phyloP scores from a whole-genome alignment of 2,113 vertebrate genomes.

The Oreochromis spilurus region DNA sequence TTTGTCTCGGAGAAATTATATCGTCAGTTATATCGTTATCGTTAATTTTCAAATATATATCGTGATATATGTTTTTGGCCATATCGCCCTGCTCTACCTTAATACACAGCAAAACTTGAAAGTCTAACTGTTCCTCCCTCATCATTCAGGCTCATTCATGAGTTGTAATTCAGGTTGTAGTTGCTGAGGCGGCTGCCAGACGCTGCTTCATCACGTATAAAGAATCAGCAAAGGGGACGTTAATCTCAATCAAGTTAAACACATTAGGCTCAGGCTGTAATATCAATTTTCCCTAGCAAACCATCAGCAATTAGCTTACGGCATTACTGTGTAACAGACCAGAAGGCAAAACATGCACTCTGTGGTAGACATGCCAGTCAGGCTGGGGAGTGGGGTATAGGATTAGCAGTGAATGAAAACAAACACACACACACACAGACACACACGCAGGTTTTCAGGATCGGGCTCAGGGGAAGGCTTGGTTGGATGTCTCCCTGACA shows the following conservation, averaged over 20 bases:
- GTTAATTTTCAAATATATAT: too few relatives aligned
- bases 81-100: too few relatives aligned
- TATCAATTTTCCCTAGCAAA: slow-evolving; percentile 23
- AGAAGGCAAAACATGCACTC: slow-evolving; percentile 1
- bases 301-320: slow-evolving; percentile 27
- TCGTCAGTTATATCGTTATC: too few relatives aligned
- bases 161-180: background rate
- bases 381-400: background rate
- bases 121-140: background rate
- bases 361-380: background rate
- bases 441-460: slow-evolving; percentile 4
- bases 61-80: too few relatives aligned
- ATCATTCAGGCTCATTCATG: background rate
- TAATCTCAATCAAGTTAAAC: slow-evolving; percentile 57
- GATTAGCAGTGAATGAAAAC: slow-evolving; percentile 25
- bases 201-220: background rate
- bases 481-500: slow-evolving; percentile 34
- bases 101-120: background rate
- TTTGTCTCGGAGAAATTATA: too few relatives aligned
- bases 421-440: background rate
- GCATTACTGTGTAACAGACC: background rate
- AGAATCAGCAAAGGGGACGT: slow-evolving; percentile 5
- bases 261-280: slow-evolving; percentile 16
- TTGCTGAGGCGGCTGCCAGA: background rate
- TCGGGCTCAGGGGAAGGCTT: background rate